Evolutionary conservation across 2,888 invertebrate species (phyloP), one percentile per base, ranked within the genome.

Genomic region (Gymnosoma rotundatum): DNA sequence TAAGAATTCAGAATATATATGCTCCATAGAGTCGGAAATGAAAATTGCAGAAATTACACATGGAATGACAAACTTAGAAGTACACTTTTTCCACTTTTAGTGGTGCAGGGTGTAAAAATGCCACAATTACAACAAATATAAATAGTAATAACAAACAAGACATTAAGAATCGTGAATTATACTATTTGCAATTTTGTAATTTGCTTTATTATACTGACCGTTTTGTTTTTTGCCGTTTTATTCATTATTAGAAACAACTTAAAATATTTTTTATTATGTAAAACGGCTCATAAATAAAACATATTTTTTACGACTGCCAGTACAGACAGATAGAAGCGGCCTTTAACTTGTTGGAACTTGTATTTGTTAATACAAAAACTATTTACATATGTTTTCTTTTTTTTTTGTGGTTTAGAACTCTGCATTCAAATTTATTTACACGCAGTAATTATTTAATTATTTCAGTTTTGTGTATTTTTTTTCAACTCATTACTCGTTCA

Each of bases 111-210:
- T n/a, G n/a, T n/a, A n/a, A n/a, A n/a, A 45, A 25, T 48, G 32
- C 42, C 61, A 50, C 21, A 69, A 45, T 18, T 56, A 58, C 64
- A 64, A 42, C 63, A 18, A 75, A 48, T 16, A 3, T 50, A 50
- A 58, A 58, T 67, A 18, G 6, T 75, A 36, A 75, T 66, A 66
- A 76, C 48, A 45, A 36, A 18, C 20, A 50, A 45, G 64, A 48
- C 48, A 72, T 66, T 16, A 75, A 67, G 72, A 69, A 56, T 67
- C 42, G 45, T 73, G 56, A 21, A 76, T 78, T 72, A 36, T 63
- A 78, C 76, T 73, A 73, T 80, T 78, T 78, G 83, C 80, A 76
- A 79, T 73, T 75, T 78, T 78, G 58, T 72, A 83, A 83, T 79
- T 79, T 72, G 72, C 63, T 80, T 79, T 72, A 75, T 58, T 48